Evolutionary conservation across 1,140 invertebrate species (phyloP).

Genomic region (Theocolax elegans): DNA sequence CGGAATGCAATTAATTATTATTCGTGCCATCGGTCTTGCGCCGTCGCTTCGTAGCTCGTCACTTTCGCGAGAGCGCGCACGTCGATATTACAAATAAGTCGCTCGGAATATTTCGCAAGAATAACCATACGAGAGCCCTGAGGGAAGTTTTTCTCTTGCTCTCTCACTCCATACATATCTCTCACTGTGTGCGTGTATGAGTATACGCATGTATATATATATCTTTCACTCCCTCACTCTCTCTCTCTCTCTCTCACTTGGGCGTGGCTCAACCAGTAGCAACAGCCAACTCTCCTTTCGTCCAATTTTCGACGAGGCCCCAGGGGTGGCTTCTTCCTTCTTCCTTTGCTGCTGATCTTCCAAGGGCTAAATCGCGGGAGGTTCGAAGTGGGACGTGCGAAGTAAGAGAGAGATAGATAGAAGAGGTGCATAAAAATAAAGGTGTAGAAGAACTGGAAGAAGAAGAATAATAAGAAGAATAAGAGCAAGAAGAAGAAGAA

Average conservation of each 20-base stretch:
- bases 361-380: no score
- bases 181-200: no score
- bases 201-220: no score
- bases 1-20: conserved; percentile 14
- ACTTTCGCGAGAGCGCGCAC: conserved; percentile 9
- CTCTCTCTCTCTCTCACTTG: conserved; percentile 46
- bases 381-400: not conserved
- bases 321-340: no score
- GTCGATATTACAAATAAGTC: not conserved
- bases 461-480: not conserved
- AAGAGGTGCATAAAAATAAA: not conserved
- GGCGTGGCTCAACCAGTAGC: conserved; percentile 59
- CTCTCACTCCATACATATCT: no score
- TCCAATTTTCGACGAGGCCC: no score
- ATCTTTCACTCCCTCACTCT: no score
- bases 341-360: no score
- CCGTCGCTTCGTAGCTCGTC: conserved; percentile 15
- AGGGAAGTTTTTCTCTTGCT: no score
- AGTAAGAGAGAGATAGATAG: not conserved
- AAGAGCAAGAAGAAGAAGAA: not conserved
- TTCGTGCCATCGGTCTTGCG: conserved; percentile 11
- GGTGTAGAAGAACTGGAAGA: no score
- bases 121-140: no score
- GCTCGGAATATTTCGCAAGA: conserved; percentile 7
- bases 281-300: no score